These are phyloP conservation scores for Seriola quinqueradiata DNA, from an alignment of 2,113 vertebrate species.

Conservation along the genomic window DNA sequence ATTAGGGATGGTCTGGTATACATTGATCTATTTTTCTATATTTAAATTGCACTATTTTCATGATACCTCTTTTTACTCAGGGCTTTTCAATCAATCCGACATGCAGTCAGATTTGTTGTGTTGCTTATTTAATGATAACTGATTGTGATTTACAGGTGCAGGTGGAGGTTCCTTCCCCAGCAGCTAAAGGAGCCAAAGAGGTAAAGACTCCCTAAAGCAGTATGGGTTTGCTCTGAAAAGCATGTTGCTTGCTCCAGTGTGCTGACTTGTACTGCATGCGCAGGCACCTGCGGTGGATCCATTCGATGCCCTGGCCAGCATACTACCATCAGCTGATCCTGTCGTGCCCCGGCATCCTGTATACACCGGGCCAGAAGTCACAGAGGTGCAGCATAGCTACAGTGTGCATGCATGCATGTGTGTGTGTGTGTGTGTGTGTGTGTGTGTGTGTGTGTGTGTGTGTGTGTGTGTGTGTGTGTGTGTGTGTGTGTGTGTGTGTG, in stretches of 20 bases:
- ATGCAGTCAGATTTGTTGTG: too few species aligned
- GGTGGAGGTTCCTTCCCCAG: slow-evolving; percentile 68
- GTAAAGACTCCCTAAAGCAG: slow-evolving; percentile 52
- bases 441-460: too few species aligned
- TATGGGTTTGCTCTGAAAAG: slow-evolving; percentile 20
- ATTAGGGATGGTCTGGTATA: too few species aligned
- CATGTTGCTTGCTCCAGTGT: slow-evolving; percentile 47
- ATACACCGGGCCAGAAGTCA: slow-evolving; percentile 80
- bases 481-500: too few species aligned
- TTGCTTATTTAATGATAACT: neutral
- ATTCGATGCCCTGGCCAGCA: slow-evolving; percentile 77
- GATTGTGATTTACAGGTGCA: slow-evolving; percentile 77
- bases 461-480: too few species aligned
- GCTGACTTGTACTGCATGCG: slow-evolving; percentile 67
- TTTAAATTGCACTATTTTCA: neutral
- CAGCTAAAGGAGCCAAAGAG: slow-evolving; percentile 59
- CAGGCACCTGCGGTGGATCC: slow-evolving; percentile 77
- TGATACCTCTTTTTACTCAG: neutral
- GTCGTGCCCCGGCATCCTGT: slow-evolving; percentile 44
- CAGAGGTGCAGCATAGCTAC: slow-evolving; percentile 73
- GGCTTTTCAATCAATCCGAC: neutral
- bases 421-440: neutral
- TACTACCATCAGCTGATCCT: slow-evolving; percentile 69
- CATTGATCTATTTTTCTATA: neutral
- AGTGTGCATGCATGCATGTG: neutral